Evolutionary conservation across 1,140 invertebrate genomes (phyloP).

Genomic region (Scaptomyza hsui): DNA sequence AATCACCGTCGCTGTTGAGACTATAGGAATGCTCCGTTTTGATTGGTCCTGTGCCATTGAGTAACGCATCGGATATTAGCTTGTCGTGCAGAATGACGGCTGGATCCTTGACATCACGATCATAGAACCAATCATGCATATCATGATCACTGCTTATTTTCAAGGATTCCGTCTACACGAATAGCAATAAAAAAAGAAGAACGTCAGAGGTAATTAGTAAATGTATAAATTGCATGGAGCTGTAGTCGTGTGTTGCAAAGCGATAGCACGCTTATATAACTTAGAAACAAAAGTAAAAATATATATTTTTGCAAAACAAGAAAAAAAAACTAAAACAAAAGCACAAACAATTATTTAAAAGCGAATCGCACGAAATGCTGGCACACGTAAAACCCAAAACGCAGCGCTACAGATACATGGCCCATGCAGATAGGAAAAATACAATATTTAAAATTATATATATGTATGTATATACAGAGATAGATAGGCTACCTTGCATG

Average conservation of each 20-base stretch:
- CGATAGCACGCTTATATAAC: conserved; percentile 72
- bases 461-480: conserved; percentile 32
- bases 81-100: conserved; percentile 92
- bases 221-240: conserved; percentile 58
- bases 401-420: conserved; percentile 61
- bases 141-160: conserved; percentile 85
- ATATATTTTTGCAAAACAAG: conserved; percentile 43
- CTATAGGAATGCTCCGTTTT: conserved; percentile 94
- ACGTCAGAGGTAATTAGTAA: conserved; percentile 65
- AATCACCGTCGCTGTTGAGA: conserved; percentile 88
- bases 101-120: conserved; percentile 84
- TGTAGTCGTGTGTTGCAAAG: conserved; percentile 60
- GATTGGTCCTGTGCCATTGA: conserved; percentile 90
- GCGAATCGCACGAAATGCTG: conserved; percentile 60
- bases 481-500: conserved; percentile 47
- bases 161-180: conserved; percentile 87
- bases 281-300: conserved; percentile 54
- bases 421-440: conserved; percentile 61
- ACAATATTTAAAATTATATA: conserved; percentile 36
- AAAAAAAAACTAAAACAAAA: conserved; percentile 16
- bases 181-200: conserved; percentile 22
- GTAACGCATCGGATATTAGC: conserved; percentile 94
- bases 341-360: conserved; percentile 55
- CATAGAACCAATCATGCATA: conserved; percentile 86
- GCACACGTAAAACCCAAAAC: conserved; percentile 57